Evolutionary conservation across 2,888 invertebrate genomes (phyloP).

Genomic region (Athalia rosae): DNA sequence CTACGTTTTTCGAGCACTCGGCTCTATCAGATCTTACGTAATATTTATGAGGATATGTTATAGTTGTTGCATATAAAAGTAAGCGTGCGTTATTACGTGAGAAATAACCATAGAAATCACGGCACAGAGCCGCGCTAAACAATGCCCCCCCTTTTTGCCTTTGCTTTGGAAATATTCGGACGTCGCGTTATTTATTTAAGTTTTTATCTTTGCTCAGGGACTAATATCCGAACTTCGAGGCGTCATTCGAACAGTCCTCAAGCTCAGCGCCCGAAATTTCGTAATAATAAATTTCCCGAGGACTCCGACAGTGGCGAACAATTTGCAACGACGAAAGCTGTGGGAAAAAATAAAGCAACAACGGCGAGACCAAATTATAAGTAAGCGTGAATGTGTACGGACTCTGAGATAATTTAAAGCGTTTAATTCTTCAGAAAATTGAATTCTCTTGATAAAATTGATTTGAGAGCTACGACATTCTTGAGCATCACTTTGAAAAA

Average conservation of each 20-base stretch:
- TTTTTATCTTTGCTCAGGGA: constrained; percentile 50
- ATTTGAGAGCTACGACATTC: neutral
- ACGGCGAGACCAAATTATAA: constrained; percentile 72
- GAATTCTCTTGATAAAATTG: neutral
- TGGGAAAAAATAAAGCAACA: constrained; percentile 66
- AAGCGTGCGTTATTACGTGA: constrained; percentile 33
- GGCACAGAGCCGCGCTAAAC: neutral
- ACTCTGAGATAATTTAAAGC: too few relatives aligned
- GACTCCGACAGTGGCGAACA: constrained; percentile 62
- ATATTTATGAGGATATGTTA: constrained; percentile 6
- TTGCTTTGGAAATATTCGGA: neutral
- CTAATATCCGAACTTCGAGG: constrained; percentile 62
- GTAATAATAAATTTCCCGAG: constrained; percentile 68
- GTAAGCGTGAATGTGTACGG: constrained; percentile 63
- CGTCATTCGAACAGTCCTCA: constrained; percentile 57
- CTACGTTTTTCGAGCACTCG: neutral
- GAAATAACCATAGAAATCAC: neutral
- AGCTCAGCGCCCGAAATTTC: constrained; percentile 65
- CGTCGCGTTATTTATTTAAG: too few relatives aligned
- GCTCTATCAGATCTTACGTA: constrained; percentile 13
- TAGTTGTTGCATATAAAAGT: neutral
- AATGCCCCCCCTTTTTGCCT: neutral
- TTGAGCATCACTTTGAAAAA: constrained; percentile 18
- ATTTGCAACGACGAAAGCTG: constrained; percentile 51
- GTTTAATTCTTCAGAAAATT: too few relatives aligned